Conservation (phyloP, 2,888 invertebrate species). For the Chymomyza caudatula region DNA sequence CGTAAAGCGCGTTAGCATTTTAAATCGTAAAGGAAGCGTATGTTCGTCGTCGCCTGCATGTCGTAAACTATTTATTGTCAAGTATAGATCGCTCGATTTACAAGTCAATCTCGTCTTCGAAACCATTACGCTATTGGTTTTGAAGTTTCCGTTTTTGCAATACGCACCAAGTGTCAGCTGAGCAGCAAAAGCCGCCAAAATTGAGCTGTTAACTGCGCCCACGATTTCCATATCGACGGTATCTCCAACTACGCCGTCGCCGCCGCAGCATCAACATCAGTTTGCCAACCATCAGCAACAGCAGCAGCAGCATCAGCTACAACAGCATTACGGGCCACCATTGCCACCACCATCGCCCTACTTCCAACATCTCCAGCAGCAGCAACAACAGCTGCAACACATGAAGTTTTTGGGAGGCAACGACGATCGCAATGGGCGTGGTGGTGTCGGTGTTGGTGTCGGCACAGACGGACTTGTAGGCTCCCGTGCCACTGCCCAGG, state of each 20-base stretch:
- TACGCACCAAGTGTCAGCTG: constrained; percentile 64
- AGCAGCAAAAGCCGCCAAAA: constrained; percentile 75
- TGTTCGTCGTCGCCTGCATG: not conserved
- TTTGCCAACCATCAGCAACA: constrained; percentile 75
- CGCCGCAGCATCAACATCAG: constrained; percentile 60
- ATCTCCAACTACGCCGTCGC: constrained; percentile 64
- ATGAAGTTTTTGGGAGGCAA: constrained; percentile 89
- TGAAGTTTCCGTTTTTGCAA: constrained; percentile 47
- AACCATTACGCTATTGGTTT: not conserved
- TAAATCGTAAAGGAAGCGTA: not conserved
- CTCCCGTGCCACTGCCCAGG: constrained; percentile 80
- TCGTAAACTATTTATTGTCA: not conserved
- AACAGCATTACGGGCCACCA: constrained; percentile 36
- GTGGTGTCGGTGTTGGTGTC: constrained; percentile 59
- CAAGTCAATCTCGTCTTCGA: not conserved
- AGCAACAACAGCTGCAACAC: constrained; percentile 78
- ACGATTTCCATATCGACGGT: constrained; percentile 77
- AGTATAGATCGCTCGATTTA: not conserved
- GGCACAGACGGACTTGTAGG: constrained; percentile 47
- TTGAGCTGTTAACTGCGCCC: constrained; percentile 78
- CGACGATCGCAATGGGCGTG: constrained; percentile 82
- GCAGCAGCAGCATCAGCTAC: constrained; percentile 36
- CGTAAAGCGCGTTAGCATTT: not conserved
- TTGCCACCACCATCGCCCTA: constrained; percentile 39
- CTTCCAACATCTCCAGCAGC: constrained; percentile 51